Evolutionary conservation across 2,113 vertebrate species (phyloP), one percentile per base, ranked within the genome.

Genomic region (Tachysurus vachellii): DNA sequence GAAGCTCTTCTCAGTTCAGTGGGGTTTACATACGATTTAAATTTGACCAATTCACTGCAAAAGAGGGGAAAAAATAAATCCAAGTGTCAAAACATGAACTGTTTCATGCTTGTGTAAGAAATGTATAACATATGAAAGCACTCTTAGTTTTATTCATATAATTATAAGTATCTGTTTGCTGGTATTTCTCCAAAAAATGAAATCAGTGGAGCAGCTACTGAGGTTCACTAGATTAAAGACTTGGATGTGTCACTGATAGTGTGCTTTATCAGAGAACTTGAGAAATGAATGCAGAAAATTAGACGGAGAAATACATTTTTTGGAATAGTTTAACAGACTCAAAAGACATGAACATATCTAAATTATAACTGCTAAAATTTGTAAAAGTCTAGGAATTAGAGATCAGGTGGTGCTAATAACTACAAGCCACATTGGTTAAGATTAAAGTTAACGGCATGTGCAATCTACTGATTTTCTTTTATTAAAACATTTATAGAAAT

Each of bases 1-100:
- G 97, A 97, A 62, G 97, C 95, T 94, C 96, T 95, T 91, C 97
- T 95, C 89, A 99, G 93, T 88, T 99, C 97, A 89, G 96, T 97
- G 79, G 94, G 96, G 90, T 95, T 97, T 92, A 97, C 95, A 88
- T 97, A 97, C 44, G 93, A 95, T 94, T 97, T 97, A 93, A 98
- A 98, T 92, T 96, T 97, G 82, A 95, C 93, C 70, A 97, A 94
- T 80, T 99, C 98, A 93, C 97, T 99, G 94, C 28, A 36, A 61
- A 13, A 57, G 36, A 66, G 50, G 66, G 13, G 70, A 53, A 0
- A 9, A 62, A 13, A 79, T 8, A 50, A 12, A 19, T 19, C 7
- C 23, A 79, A 6, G n/a, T 56, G 8, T 56, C 56, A 80, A 79
- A 53, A 42, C 31, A 61, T 28, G 57, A 16, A 19, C 12, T 28